These are phyloP conservation scores for Polypedilum vanderplanki DNA, from an alignment of 1,140 invertebrate genomes.

Conservation along the genomic window DNA sequence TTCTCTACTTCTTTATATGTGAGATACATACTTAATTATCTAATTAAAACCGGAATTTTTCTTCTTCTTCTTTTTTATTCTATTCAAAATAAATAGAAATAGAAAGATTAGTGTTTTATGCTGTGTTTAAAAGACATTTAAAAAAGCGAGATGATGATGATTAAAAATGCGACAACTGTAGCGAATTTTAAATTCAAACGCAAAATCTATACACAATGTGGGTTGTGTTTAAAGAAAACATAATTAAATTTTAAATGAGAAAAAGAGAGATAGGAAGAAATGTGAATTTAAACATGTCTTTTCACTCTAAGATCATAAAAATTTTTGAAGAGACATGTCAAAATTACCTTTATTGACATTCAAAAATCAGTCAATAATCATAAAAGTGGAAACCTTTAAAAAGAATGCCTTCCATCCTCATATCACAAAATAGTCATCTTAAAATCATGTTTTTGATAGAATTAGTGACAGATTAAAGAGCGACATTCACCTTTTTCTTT, in stretches of 20 bases:
- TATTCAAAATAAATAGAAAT: too few relatives aligned
- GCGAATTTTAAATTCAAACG: too few relatives aligned
- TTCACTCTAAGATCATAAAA: not conserved
- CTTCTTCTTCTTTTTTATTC: not conserved
- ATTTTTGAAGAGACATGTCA: not conserved
- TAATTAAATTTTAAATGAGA: too few relatives aligned
- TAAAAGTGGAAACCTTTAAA: too few relatives aligned
- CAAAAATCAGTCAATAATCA: too few relatives aligned
- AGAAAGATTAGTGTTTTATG: not conserved
- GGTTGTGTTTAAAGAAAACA: too few relatives aligned
- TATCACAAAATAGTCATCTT: too few relatives aligned
- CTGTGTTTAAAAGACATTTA: not conserved
- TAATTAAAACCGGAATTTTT: not conserved
- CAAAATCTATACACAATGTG: too few relatives aligned
- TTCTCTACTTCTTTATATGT: not conserved
- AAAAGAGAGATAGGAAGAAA: too few relatives aligned
- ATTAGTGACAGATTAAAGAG: not conserved
- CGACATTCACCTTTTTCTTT: not conserved
- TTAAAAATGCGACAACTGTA: too few relatives aligned
- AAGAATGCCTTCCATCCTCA: too few relatives aligned
- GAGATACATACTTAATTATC: conserved; percentile 7
- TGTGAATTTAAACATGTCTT: not conserved
- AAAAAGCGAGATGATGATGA: too few relatives aligned
- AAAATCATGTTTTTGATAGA: not conserved
- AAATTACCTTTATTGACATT: not conserved